Evolutionary conservation across 2,888 invertebrate genomes (phyloP), one percentile per base, ranked within the genome.

Genomic region (Monoplex corrugatus): DNA sequence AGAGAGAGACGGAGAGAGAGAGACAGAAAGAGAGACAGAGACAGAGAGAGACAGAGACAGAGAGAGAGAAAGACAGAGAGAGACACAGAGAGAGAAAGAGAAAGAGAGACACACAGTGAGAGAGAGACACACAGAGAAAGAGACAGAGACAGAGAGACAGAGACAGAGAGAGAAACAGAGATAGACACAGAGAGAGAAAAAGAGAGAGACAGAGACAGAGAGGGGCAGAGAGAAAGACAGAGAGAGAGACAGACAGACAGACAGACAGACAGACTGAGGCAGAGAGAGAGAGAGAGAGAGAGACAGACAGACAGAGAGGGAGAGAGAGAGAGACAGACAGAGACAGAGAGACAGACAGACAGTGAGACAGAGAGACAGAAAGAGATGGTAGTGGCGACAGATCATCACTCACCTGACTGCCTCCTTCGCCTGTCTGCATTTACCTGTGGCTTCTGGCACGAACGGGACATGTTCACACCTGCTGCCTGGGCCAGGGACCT

Each of bases 371-470:
- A 57, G 1, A 57, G 57, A 57, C 50, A 50, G 10, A 50, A 50
- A 8, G 38, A 13, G 35, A 38, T 13, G 75, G 10, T 75, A n/a
- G 28, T 68, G 75, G 75, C 35, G 75, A 75, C 75, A 75, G 75
- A 75, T 75, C 35, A 75, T 75, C 57, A 57, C 57, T 57, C 57
- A 57, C 57, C 28, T 57, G 57, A 57, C 57, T 57, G 16, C 28
- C 28, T 75, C 75, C n/a, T n/a, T 35, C 75, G 38, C 75, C 75
- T 75, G 75, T 75, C 75, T 35, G 38, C 28, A 75, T 19, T 35
- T 75, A 75, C 35, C 75, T 75, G 75, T 38, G 75, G 75, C 13
- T 35, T 75, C 75, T 75, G 68, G 75, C 75, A 75, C 75, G 75
- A 13, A 38, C 35, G 8, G 75, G 75, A 75, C 75, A 38, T 38